Percentiles rank a stretch among this genome's conserved stretches.
Conservation (phyloP, 2,888 invertebrate genomes). For the Phasia obesa region DNA sequence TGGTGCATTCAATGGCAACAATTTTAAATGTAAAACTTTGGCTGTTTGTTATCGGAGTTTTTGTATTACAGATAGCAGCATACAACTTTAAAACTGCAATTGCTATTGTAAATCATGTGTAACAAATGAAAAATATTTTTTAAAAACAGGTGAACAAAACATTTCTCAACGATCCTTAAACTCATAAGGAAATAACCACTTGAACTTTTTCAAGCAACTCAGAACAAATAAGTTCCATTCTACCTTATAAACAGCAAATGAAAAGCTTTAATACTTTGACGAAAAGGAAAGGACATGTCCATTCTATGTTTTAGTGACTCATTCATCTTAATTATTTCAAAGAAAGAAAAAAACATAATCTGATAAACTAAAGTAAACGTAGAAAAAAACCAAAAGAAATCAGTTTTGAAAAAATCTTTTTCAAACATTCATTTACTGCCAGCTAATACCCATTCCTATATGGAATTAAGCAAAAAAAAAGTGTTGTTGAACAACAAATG, state of each 20-base stretch:
- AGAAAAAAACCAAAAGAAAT: background rate
- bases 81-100: slow-evolving; percentile 36
- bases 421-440: slow-evolving; percentile 1
- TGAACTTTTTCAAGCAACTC: background rate
- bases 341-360: background rate
- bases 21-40: slow-evolving; percentile 34
- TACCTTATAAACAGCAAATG: too few relatives aligned
- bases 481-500: slow-evolving; percentile 16
- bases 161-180: background rate
- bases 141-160: background rate
- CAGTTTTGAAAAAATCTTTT: background rate
- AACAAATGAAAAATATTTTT: slow-evolving; percentile 42
- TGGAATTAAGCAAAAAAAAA: background rate
- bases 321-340: slow-evolving; percentile 20
- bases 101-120: slow-evolving; percentile 47
- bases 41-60: background rate
- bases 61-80: slow-evolving; percentile 19
- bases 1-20: slow-evolving; percentile 27
- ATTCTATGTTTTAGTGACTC: background rate
- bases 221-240: background rate
- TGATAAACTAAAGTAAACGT: too few relatives aligned
- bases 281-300: background rate
- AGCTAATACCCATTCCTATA: slow-evolving; percentile 3
- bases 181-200: background rate
- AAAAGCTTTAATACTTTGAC: too few relatives aligned